A percentile compares a stretch with the other conserved stretches of the same genome.
Conservation (phyloP, 2,113 vertebrate genomes). For the Butorides virescens region DNA sequence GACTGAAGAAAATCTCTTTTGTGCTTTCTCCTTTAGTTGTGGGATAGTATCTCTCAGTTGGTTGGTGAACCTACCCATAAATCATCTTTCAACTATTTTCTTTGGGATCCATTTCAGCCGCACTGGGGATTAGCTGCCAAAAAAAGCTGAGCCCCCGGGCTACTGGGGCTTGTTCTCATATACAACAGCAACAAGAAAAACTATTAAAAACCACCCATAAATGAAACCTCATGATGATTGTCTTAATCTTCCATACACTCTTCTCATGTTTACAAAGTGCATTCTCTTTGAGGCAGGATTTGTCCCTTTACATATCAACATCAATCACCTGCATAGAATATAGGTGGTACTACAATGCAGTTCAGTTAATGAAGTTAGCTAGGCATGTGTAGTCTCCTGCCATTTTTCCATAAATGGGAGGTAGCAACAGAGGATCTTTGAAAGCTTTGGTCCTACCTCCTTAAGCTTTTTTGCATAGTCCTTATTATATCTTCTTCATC, state of each 20-base stretch:
- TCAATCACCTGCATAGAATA: background rate
- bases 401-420: background rate
- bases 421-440: background rate
- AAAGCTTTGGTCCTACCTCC: background rate
- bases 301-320: background rate
- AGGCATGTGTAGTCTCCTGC: background rate
- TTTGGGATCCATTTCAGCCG: constrained; percentile 9
- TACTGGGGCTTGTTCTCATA: background rate
- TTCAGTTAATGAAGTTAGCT: background rate
- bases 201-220: background rate
- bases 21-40: background rate
- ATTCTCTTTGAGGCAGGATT: background rate
- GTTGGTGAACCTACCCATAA: background rate
- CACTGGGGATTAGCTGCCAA: background rate
- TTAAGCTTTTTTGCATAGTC: background rate
- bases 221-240: background rate
- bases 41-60: background rate
- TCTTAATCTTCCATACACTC: background rate
- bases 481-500: background rate
- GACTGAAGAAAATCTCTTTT: background rate
- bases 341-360: background rate
- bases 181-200: background rate
- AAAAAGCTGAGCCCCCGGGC: background rate
- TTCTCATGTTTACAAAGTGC: background rate
- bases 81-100: constrained; percentile 16